phyloP scores from a whole-genome alignment of 2,113 vertebrate species.

The Bubalus kerabau region DNA sequence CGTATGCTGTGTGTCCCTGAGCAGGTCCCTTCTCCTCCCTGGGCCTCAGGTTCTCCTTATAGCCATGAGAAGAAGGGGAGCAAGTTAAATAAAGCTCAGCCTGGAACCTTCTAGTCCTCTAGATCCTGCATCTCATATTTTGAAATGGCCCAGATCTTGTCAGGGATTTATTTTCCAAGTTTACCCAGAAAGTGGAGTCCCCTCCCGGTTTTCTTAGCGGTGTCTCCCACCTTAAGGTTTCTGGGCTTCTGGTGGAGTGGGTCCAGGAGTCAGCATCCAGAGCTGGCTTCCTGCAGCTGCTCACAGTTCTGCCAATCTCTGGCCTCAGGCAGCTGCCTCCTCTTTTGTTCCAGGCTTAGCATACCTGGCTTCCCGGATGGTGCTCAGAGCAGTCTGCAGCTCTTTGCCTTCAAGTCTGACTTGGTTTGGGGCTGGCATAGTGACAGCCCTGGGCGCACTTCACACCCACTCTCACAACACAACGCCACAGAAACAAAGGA shows the following conservation, averaged over 20 bases:
- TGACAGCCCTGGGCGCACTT: background rate
- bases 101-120: background rate
- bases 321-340: background rate
- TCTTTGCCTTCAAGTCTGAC: background rate
- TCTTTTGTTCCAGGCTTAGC: background rate
- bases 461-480: background rate
- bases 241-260: background rate
- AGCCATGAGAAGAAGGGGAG: background rate
- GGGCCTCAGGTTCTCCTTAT: background rate
- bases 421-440: background rate
- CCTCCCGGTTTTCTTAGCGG: background rate
- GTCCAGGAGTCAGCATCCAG: too few relatives aligned
- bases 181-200: background rate
- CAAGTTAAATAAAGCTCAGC: background rate
- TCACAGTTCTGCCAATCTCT: background rate
- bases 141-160: background rate
- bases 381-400: background rate
- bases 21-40: background rate
- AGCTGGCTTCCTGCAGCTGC: background rate
- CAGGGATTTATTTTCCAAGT: background rate
- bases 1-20: background rate
- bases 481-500: background rate
- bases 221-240: background rate
- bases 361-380: rapidly evolving
- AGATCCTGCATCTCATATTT: background rate